phyloP scores from a whole-genome alignment of 2,113 vertebrate genomes.

The Parus major region DNA sequence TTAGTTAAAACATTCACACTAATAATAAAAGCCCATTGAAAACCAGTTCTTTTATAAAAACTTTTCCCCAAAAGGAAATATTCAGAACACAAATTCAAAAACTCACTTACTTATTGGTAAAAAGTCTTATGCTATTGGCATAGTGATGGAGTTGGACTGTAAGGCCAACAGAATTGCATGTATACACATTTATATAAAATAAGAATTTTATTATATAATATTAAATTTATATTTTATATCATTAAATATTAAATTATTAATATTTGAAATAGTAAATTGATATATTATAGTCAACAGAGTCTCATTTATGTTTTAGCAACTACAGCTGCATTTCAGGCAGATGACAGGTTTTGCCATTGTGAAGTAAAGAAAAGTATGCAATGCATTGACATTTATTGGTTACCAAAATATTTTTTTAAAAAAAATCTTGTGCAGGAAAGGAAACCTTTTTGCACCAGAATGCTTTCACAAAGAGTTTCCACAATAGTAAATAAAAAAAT shows the following conservation, averaged over 20 bases:
- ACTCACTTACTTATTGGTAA: background rate
- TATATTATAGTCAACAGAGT: background rate
- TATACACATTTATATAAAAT: background rate
- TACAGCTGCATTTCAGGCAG: background rate
- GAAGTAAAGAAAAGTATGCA: background rate
- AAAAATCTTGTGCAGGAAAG: background rate
- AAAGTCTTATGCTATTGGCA: background rate
- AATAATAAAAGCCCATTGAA: background rate
- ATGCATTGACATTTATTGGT: background rate
- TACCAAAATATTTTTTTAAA: background rate
- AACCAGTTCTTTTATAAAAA: background rate
- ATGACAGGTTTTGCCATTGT: background rate
- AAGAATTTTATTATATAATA: background rate
- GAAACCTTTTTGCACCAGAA: background rate
- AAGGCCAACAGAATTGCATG: background rate
- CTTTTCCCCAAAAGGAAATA: background rate
- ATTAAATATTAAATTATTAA: too few species aligned
- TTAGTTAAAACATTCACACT: background rate
- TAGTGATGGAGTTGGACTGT: background rate
- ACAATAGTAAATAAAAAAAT: background rate
- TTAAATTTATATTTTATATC: too few species aligned
- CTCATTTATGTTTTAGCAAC: background rate
- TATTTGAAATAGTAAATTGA: too few species aligned
- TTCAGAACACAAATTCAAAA: background rate
- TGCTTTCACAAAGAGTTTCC: background rate